These are phyloP conservation scores for Drosophila mayaguana DNA, from an alignment of 2,888 invertebrate species.

Conservation along the genomic window DNA sequence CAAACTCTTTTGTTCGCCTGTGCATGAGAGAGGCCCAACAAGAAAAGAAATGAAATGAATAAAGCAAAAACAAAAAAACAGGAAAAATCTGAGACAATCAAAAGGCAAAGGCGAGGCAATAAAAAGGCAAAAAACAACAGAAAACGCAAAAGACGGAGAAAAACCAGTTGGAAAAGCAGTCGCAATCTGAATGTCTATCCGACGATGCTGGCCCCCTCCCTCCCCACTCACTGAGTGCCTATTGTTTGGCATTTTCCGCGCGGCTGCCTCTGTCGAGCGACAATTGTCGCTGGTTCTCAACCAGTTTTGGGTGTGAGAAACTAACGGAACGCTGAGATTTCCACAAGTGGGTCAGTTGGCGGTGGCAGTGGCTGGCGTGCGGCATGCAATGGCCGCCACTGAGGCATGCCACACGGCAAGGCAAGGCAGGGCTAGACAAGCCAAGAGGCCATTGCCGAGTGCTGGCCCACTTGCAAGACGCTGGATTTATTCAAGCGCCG, in stretches of 20 bases:
- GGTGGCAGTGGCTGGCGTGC: conserved; percentile 53
- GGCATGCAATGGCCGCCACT: conserved; percentile 58
- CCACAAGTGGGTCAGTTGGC: conserved; percentile 66
- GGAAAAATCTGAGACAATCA: conserved; percentile 65
- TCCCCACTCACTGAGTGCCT: conserved; percentile 8
- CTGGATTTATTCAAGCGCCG: conserved; percentile 57
- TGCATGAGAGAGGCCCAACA: conserved; percentile 37
- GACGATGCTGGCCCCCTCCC: conserved; percentile 48
- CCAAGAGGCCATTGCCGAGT: conserved; percentile 5
- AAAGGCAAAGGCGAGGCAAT: conserved; percentile 49
- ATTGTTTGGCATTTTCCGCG: conserved; percentile 68
- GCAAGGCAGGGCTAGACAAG: neutral
- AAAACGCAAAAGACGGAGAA: neutral
- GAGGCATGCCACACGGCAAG: conserved; percentile 22
- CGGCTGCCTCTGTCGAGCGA: conserved; percentile 40
- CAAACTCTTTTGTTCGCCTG: conserved; percentile 61
- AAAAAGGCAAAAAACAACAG: conserved; percentile 52
- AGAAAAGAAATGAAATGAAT: conserved; percentile 31
- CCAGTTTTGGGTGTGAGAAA: conserved; percentile 72
- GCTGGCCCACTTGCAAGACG: conserved; percentile 48
- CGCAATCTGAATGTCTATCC: conserved; percentile 56
- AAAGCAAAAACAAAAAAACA: conserved; percentile 45
- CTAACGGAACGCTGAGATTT: conserved; percentile 62
- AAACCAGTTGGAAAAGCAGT: conserved; percentile 66
- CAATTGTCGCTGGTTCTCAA: conserved; percentile 69